Conservation (phyloP, 1,140 invertebrate species). For the Anthonomus grandis region DNA sequence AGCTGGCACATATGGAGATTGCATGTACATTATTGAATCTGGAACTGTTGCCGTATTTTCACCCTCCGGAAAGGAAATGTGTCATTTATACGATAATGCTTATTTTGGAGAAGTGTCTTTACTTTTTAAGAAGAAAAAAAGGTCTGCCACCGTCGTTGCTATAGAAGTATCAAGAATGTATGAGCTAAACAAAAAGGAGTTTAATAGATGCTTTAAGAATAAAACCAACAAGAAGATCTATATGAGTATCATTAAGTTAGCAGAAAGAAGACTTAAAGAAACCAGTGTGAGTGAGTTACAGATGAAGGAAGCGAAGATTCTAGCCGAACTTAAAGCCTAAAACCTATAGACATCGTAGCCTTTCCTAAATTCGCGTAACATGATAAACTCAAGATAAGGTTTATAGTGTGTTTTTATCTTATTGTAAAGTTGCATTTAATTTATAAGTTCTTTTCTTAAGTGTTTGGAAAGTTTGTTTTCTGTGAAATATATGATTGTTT, state of each 20-base stretch:
- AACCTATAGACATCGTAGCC: no score
- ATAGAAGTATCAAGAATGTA: slow-evolving; percentile 57
- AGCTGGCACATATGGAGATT: slow-evolving; percentile 55
- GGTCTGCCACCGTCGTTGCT: slow-evolving; percentile 53
- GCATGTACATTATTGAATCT: slow-evolving; percentile 58
- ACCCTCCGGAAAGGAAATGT: slow-evolving; percentile 54
- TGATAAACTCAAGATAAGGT: no score
- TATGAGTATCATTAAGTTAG: slow-evolving; percentile 28
- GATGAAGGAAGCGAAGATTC: no score
- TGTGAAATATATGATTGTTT: no score
- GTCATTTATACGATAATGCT: slow-evolving; percentile 42
- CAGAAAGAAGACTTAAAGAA: slow-evolving; percentile 30
- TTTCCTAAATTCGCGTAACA: no score
- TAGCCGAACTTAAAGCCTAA: no score
- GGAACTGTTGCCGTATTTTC: slow-evolving; percentile 60
- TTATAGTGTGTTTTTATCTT: no score
- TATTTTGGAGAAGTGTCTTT: slow-evolving; percentile 47
- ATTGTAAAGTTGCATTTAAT: no score
- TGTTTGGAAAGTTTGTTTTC: no score
- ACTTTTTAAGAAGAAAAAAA: slow-evolving; percentile 52
- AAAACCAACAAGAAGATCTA: slow-evolving; percentile 28
- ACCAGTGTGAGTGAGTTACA: slow-evolving; percentile 31
- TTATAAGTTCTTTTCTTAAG: no score
- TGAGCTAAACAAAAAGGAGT: slow-evolving; percentile 50
- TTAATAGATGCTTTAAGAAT: slow-evolving; percentile 37